These are phyloP conservation scores for Pseudocheirus occidentalis DNA, from an alignment of 2,797 vertebrate genomes.

Conservation along the genomic window DNA sequence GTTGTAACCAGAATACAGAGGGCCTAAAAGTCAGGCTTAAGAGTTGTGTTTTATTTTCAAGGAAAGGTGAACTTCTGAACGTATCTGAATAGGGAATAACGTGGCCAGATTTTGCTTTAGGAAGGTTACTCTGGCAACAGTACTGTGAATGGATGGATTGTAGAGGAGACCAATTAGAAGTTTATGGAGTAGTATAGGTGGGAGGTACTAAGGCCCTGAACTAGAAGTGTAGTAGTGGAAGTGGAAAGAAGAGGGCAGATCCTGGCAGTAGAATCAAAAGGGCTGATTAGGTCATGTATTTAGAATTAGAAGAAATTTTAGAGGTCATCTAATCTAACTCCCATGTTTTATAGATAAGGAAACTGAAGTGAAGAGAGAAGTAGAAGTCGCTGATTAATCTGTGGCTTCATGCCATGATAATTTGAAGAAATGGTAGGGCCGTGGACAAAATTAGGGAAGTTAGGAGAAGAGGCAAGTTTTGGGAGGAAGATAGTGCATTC, in stretches of 20 bases:
- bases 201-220: not conserved
- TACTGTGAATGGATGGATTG: not conserved
- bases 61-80: not conserved
- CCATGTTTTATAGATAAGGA: not conserved
- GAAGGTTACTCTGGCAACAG: not conserved
- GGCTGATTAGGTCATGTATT: not conserved
- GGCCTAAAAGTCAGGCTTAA: not conserved
- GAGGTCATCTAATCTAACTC: not conserved
- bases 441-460: not conserved
- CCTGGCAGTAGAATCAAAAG: not conserved
- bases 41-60: not conserved
- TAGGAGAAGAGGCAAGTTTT: not conserved
- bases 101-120: not conserved
- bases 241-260: not conserved
- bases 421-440: not conserved
- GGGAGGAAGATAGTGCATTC: not conserved
- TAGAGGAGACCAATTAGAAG: not conserved
- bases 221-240: not conserved
- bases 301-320: not conserved
- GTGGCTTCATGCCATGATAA: not conserved
- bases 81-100: not conserved
- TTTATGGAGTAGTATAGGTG: not conserved
- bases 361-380: not conserved
- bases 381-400: not conserved
- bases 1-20: not conserved